Percentiles rank a stretch among this genome's conserved stretches.
Conservation (phyloP, 1,140 invertebrate species). For the Drosophila arizonae region DNA sequence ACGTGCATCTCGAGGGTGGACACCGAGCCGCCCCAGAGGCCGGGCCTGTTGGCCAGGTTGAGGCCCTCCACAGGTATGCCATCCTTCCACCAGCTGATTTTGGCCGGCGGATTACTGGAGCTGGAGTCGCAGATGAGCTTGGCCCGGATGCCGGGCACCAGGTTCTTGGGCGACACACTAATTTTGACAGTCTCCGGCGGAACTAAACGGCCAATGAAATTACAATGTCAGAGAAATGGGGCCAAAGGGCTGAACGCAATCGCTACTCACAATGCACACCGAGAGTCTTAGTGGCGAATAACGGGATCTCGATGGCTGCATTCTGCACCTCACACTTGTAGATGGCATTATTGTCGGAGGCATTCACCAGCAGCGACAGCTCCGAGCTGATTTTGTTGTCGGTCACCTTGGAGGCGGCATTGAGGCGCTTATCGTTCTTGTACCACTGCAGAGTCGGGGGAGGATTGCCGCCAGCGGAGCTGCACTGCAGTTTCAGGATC, state of each 20-base stretch:
- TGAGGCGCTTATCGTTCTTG: conserved; percentile 92
- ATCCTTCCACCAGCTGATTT: conserved; percentile 94
- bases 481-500: conserved; percentile 93
- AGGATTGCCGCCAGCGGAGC: conserved; percentile 96
- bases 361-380: conserved; percentile 91
- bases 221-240: background rate
- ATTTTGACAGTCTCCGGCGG: conserved; percentile 93
- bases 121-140: conserved; percentile 94
- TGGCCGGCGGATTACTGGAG: conserved; percentile 95
- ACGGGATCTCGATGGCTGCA: conserved; percentile 92
- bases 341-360: conserved; percentile 94
- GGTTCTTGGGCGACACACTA: conserved; percentile 88
- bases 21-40: conserved; percentile 91
- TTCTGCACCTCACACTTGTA: conserved; percentile 96
- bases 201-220: conserved; percentile 85
- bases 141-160: conserved; percentile 89
- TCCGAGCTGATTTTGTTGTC: conserved; percentile 93
- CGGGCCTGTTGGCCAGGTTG: conserved; percentile 88
- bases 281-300: conserved; percentile 91
- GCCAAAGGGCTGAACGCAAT: background rate
- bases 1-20: conserved; percentile 91
- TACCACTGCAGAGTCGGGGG: conserved; percentile 94
- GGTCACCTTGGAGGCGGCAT: conserved; percentile 86
- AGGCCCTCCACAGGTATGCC: conserved; percentile 90
- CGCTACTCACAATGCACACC: conserved; percentile 94